A percentile compares a stretch with the other conserved stretches of the same genome.
Evolutionary conservation across 2,113 vertebrate species (phyloP).

Genomic region (Chelonoidis abingdonii): DNA sequence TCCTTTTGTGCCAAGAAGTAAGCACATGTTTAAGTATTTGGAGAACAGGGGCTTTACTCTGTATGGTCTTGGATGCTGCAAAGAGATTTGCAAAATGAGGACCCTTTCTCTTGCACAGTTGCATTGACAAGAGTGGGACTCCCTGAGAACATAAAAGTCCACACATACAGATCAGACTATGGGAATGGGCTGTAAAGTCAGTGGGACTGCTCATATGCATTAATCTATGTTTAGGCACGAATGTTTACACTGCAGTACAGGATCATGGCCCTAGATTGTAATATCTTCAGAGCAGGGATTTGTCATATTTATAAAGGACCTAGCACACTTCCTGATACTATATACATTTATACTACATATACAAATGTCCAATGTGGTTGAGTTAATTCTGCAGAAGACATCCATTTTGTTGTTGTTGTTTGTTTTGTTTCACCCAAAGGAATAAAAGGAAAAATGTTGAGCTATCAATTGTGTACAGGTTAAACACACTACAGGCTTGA

Average conservation of each 20-base stretch:
- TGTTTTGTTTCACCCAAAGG: not conserved
- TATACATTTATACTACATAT: not conserved
- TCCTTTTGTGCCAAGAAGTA: not conserved
- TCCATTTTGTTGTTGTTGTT: not conserved
- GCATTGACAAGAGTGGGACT: not conserved
- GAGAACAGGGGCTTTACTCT: not conserved
- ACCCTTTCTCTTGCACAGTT: not conserved
- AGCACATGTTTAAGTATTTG: not conserved
- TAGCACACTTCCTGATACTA: not conserved
- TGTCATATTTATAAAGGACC: not conserved
- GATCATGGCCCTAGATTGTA: not conserved
- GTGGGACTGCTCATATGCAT: fast-evolving
- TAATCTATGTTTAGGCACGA: slow-evolving; percentile 1
- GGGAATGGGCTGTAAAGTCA: fast-evolving
- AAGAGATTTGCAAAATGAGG: not conserved
- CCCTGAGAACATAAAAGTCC: not conserved
- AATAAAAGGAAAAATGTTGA: not conserved
- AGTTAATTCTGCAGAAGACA: not conserved
- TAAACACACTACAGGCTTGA: not conserved
- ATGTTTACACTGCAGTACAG: not conserved
- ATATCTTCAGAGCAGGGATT: slow-evolving; percentile 6
- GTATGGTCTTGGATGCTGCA: not conserved
- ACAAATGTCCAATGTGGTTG: not conserved
- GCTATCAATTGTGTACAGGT: not conserved
- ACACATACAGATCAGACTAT: not conserved